A percentile compares a stretch with the other conserved stretches of the same genome.
Conservation (phyloP, 2,888 invertebrate genomes). For the Cephalotes varians region DNA sequence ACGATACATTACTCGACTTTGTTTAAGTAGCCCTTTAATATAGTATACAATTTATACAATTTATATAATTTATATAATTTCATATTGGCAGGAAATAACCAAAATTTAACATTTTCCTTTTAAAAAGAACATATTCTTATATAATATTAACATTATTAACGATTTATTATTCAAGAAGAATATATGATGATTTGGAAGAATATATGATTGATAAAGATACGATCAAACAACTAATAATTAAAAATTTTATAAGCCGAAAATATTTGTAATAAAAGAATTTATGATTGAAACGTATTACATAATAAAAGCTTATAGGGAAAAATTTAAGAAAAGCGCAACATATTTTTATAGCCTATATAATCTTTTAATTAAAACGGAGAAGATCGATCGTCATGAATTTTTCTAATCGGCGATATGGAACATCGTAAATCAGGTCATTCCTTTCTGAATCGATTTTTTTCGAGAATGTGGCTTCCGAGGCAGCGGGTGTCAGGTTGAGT, state of each 20-base stretch:
- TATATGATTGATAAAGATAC: too few relatives aligned
- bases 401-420: conserved; percentile 48
- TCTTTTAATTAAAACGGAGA: conserved; percentile 3
- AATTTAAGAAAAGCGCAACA: not conserved
- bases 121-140: not conserved
- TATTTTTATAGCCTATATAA: not conserved
- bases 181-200: not conserved
- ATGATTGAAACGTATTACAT: not conserved
- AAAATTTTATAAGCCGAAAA: not conserved
- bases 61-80: too few relatives aligned
- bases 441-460: conserved; percentile 67
- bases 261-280: not conserved
- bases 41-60: too few relatives aligned
- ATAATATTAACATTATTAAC: not conserved
- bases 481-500: conserved; percentile 65
- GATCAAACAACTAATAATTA: not conserved
- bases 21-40: too few relatives aligned
- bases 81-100: too few relatives aligned
- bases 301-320: not conserved
- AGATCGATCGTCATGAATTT: conserved; percentile 49
- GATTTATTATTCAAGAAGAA: not conserved
- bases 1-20: too few relatives aligned
- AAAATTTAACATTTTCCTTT: too few relatives aligned
- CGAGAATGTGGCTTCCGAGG: conserved; percentile 48
- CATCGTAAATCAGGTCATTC: conserved; percentile 59